Evolutionary conservation across 2,888 invertebrate species (phyloP), one percentile per base, ranked within the genome.

Genomic region (Abrostola tripartita): DNA sequence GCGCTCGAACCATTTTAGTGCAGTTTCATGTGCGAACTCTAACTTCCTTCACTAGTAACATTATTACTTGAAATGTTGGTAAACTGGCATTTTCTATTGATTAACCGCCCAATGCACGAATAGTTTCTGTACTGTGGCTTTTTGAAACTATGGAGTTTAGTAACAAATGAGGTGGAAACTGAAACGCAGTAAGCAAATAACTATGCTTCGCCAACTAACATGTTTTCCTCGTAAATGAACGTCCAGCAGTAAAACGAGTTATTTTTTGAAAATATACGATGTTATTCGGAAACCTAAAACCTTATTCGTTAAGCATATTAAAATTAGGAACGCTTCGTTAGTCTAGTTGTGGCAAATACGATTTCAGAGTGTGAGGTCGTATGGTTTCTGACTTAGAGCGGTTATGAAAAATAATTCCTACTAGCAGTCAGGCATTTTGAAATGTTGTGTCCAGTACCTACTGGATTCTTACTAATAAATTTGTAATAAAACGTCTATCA

Each of bases 121-220:
- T 47, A 36, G 47, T 51, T 50, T 24, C 40, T 8, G 40, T 54
- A 57, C 44, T 58, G 57, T 10, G 40, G 24, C 52, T 53, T 37
- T 51, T 56, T 44, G 38, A 24, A 53, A 49, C 53, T 54, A 38
- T 37, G 0, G n/a, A 49, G 24, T 36, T 38, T 14, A 7, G 37
- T 12, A 52, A 50, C 52, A 6, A 61, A 55, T 65, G 37, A 14
- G 40, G 7, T 1, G 24, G 9, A 24, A 24, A 14, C 24, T 14
- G 8, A 14, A 40, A 52, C 24, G 52, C 38, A 51, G 51, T 12
- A n/a, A 5, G 37, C 12, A 37, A 42, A 12, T 36, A 9, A n/a
- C 5, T 37, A 7, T 51, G 36, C 6, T 9, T 9, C 1, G 42
- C 10, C 7, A 42, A 11, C 24, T 24, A 24, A 24, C 24, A 24